Base-by-base conservation (phyloP, 2,797 vertebrate genomes). In the Pitangus sulphuratus region DNA sequence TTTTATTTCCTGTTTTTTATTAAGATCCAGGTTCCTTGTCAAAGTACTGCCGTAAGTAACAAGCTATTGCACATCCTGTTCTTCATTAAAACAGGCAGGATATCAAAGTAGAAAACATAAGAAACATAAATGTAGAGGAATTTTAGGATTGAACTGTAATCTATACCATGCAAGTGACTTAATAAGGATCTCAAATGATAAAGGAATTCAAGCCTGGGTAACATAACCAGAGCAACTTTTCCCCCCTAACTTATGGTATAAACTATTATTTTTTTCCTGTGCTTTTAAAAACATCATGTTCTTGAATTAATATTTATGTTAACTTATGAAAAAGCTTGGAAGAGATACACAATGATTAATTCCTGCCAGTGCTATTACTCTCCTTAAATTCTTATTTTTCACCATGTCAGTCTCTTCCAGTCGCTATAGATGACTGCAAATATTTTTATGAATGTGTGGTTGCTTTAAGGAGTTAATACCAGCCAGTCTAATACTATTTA, bases 1-100 rank as follows among this genome's bases (percentile, higher is more conserved):
- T 95, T 97, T 97, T 98, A 98, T 98, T 98, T 98, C 98, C 98
- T 98, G 95, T 97, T 97, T 97, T 95, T 96, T 97, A 95, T 96
- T 95, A 97, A 97, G 94, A 95, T 90, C 89, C 89, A 94, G 94
- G 93, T 95, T 95, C 81, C 95, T 93, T 91, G 93, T 96, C 96
- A 97, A 97, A 96, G 75, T 97, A 97, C 96, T 98, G 96, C 97
- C 97, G 95, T 96, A 98, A 96, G 98, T 98, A 95, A 98, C 96
- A 95, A 93, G 91, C 93, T 91, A 89, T 94, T 88, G 94, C 90
- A 96, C 89, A 93, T 96, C 95, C 96, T 96, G 93, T 95, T 97
- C 96, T 97, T 96, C 96, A 97, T 97, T 96, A 97, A 95, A 96
- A 95, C 87, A 95, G 96, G 94, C 83, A 93, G 95, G 97, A 95